Evolutionary conservation across 2,888 invertebrate species (phyloP).

Genomic region (Ommatoiulus sabulosus): DNA sequence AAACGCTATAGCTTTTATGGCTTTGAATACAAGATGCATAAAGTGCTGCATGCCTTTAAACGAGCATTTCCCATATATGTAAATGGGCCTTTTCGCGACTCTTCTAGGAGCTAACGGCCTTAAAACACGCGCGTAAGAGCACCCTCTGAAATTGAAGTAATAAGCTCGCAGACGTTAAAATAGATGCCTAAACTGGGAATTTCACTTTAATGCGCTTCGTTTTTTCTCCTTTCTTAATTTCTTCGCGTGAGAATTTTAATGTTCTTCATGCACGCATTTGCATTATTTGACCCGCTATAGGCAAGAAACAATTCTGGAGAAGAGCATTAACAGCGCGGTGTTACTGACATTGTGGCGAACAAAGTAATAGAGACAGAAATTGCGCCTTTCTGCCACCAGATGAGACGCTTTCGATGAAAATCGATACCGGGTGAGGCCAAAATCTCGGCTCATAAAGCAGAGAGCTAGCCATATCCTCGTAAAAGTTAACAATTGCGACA

Average conservation of each 20-base stretch:
- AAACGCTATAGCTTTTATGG: conserved; percentile 32
- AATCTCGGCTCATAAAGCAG: neutral
- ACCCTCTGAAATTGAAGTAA: conserved; percentile 38
- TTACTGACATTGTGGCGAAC: neutral
- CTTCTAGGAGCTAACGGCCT: conserved; percentile 11
- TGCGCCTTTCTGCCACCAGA: neutral
- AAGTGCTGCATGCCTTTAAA: conserved; percentile 37
- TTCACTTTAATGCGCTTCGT: conserved; percentile 29
- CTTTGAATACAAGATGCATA: conserved; percentile 40
- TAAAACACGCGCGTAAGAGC: conserved; percentile 23
- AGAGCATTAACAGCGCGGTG: conserved; percentile 11
- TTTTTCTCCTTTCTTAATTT: conserved; percentile 41
- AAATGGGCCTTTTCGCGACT: conserved; percentile 44
- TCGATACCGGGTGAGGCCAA: conserved; percentile 19
- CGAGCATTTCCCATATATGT: conserved; percentile 6
- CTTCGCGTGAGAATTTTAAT: conserved; percentile 35
- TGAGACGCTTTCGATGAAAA: conserved; percentile 18
- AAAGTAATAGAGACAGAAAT: neutral
- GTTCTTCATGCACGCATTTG: conserved; percentile 24
- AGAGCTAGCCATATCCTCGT: neutral
- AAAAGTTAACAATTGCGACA: no score
- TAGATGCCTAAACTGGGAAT: conserved; percentile 47
- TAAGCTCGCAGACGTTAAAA: conserved; percentile 38
- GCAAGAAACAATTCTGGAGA: neutral
- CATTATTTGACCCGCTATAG: conserved; percentile 42